Conservation (phyloP, 2,888 invertebrate genomes). For the Cyclophora albipunctata region DNA sequence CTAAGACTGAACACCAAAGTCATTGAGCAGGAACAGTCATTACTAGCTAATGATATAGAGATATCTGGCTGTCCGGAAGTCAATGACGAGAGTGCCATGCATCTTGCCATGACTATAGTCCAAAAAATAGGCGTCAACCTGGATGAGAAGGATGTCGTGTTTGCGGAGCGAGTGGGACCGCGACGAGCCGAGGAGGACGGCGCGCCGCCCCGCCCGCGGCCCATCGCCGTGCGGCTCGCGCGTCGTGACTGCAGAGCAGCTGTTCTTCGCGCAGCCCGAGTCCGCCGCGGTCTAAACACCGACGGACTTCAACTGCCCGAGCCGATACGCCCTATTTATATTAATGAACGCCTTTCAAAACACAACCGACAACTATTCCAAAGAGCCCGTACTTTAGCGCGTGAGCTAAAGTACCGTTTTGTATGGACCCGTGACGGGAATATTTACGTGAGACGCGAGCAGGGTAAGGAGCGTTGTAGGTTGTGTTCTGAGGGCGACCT, state of each 20-base stretch:
- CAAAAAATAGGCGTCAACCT: not conserved
- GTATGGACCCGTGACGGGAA: not conserved
- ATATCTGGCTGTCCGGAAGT: conserved; percentile 2
- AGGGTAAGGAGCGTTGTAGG: not conserved
- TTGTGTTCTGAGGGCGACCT: not conserved
- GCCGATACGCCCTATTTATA: conserved; percentile 3
- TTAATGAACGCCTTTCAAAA: conserved; percentile 14
- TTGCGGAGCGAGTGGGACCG: conserved; percentile 2
- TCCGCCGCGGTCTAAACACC: conserved; percentile 9
- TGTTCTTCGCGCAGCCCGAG: conserved; percentile 10
- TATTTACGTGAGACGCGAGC: not conserved
- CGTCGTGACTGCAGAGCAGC: conserved; percentile 8
- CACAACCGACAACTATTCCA: conserved; percentile 10
- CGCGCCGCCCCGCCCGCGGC: too few species aligned
- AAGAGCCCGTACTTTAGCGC: conserved; percentile 2
- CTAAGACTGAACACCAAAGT: not conserved
- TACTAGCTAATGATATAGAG: conserved; percentile 4
- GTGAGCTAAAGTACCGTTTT: not conserved
- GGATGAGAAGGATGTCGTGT: conserved; percentile 3
- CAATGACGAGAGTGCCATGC: not conserved
- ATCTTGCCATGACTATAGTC: not conserved
- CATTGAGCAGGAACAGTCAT: conserved; percentile 5
- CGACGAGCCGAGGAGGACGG: too few species aligned
- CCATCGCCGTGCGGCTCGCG: conserved; percentile 1
- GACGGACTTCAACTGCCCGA: conserved; percentile 3